Evolutionary conservation across 1,140 invertebrate genomes (phyloP), one percentile per base, ranked within the genome.

Genomic region (Panonychus citri): DNA sequence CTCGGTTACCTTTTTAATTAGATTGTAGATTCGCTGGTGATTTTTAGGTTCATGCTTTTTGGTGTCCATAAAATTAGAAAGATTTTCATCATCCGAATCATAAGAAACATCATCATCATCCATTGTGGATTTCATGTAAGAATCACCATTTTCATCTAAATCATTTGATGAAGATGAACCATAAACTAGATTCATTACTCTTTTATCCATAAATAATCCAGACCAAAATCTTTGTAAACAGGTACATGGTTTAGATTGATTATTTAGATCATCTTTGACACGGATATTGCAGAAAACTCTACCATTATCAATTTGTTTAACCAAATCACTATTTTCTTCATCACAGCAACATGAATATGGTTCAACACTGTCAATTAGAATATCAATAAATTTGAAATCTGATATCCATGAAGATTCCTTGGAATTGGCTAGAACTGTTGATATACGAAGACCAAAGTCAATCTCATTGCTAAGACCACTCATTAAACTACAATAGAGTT

Each of bases 381-480:
- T 26, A 39, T 60, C 59, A 30, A 60, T 56, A 42, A 60, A 60
- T 34, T 59, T 58, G 27, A 34, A 60, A 39, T 60, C 56, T 24
- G 50, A 27, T 28, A 34, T 27, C 28, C 53, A 55, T 30, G 54
- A 30, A n/a, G 54, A 51, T 25, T 59, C 43, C 19, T 59, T 52
- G n/a, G 58, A 55, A 42, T 58, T 91, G 24, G 88, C 89, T 59
- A 99, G 73, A 51, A 98, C 72, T 0, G 87, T 93, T 68, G 89
- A 94, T 1, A 96, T 85, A 70, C 97, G 96, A 54, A 98, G 82
- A 3, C 90, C 90, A 73, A 97, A 91, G 68, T 97, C 91, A 67
- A 97, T 87, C 72, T 98, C 94, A 69, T 99, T 98, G 17, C 93
- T 91, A 62, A 99, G 73, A 1, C 91, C 91, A 37, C 85, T 90